Percentiles rank a stretch among this genome's conserved stretches.
Conservation (phyloP, 1,140 invertebrate species). For the Drosophila grimshawi region DNA sequence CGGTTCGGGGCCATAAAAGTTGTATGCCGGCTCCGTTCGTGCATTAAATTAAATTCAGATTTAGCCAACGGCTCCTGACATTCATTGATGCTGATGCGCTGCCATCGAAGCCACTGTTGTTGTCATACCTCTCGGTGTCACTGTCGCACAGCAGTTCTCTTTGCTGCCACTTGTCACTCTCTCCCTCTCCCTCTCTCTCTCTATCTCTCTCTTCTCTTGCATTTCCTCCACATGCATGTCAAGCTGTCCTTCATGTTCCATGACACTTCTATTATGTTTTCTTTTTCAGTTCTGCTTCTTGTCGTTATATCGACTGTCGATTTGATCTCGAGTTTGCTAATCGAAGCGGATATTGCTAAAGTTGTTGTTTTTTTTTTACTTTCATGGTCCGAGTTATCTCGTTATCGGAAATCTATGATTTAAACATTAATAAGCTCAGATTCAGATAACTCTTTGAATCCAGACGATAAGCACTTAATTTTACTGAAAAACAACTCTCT, state of each 20-base stretch:
- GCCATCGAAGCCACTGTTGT: slow-evolving; percentile 37
- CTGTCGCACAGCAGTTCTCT: slow-evolving; percentile 35
- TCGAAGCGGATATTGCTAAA: slow-evolving; percentile 29
- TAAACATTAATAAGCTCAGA: slow-evolving; percentile 10
- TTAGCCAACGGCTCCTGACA: slow-evolving; percentile 66
- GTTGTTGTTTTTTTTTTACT: slow-evolving; percentile 22
- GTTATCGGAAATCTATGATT: slow-evolving; percentile 42
- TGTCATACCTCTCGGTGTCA: slow-evolving; percentile 66
- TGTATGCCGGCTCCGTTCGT: slow-evolving; percentile 70
- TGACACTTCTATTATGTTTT: slow-evolving; percentile 53
- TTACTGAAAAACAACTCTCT: slow-evolving; percentile 11
- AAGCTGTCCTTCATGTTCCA: slow-evolving; percentile 71
- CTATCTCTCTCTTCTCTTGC: slow-evolving; percentile 39
- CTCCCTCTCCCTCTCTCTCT: not conserved
- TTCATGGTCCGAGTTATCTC: not conserved
- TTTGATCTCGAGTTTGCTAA: slow-evolving; percentile 13
- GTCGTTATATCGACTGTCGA: slow-evolving; percentile 7
- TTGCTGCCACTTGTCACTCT: slow-evolving; percentile 60
- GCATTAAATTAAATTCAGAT: slow-evolving; percentile 83
- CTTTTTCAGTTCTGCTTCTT: slow-evolving; percentile 18
- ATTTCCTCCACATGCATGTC: slow-evolving; percentile 66
- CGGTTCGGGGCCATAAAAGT: slow-evolving; percentile 61
- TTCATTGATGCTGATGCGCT: slow-evolving; percentile 40
- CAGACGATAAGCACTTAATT: slow-evolving; percentile 2
- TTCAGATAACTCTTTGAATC: slow-evolving; percentile 12